Evolutionary conservation across 2,888 invertebrate species (phyloP).

Genomic region (Idaea dimidiata): DNA sequence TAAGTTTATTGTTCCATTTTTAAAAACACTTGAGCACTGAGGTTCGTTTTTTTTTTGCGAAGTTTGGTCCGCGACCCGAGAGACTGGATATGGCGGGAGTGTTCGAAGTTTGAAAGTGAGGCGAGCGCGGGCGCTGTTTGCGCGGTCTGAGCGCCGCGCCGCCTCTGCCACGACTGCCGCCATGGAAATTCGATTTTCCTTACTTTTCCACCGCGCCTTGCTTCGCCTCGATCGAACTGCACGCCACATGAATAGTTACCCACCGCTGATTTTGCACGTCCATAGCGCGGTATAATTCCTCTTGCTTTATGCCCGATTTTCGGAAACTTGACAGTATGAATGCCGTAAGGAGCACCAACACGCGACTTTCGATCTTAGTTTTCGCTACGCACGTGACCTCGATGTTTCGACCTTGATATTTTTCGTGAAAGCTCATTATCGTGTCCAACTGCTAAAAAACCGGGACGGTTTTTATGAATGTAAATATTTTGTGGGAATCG

Average conservation of each 20-base stretch:
- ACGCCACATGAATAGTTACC: conserved; percentile 66
- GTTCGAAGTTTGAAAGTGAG: conserved; percentile 46
- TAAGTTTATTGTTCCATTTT: neutral
- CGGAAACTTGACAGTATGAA: conserved; percentile 47
- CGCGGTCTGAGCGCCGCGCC: conserved; percentile 74
- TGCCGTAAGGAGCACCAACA: conserved; percentile 47
- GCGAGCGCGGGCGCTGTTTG: conserved; percentile 70
- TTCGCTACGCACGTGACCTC: conserved; percentile 29
- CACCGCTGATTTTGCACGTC: conserved; percentile 74
- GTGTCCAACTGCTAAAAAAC: conserved; percentile 11
- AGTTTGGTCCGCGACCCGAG: neutral
- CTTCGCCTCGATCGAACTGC: conserved; percentile 75
- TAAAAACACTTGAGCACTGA: conserved; percentile 42
- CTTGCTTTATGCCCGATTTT: conserved; percentile 61
- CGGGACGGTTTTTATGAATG: neutral
- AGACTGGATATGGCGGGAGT: conserved; percentile 29
- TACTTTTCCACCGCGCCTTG: conserved; percentile 80
- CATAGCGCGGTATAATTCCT: conserved; percentile 56
- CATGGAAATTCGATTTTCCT: conserved; percentile 80
- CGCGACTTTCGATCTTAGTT: conserved; percentile 59
- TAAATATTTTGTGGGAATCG: neutral
- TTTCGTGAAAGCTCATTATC: conserved; percentile 34
- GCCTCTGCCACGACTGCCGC: conserved; percentile 76
- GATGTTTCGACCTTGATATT: conserved; percentile 42
- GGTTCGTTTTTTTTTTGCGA: conserved; percentile 20